Base-by-base conservation (phyloP, 1,140 invertebrate species). In the Drosophila chauvacae region DNA sequence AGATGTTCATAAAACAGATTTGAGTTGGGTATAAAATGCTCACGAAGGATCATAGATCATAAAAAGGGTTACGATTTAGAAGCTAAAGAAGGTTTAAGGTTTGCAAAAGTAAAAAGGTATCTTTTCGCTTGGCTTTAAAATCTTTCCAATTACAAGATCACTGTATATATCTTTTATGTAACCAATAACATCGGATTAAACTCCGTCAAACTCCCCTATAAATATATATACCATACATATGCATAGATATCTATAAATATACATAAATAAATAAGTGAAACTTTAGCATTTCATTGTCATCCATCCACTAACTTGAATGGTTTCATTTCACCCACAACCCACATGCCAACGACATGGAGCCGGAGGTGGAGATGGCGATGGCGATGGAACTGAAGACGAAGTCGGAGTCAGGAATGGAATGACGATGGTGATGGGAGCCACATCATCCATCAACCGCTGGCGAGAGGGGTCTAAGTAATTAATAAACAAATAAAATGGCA, bases 401-500 rank as follows among this genome's bases (percentile, higher is more conserved):
- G 33, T 23, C 20, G 6, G 18, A 33, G 26, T 4, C n/a, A 23
- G 51, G 33, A 37, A 53, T 53, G 39, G 51, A 16, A 55, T 30
- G 30, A 30, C 30, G 30, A 30, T 55, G 53, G 35, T n/a, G 53
- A 56, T 56, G 53, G 50, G 37, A 65, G 68, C 62, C 71, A 55
- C 79, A 75, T 73, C 80, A 80, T 87, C 61, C 80, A 83, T 87
- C 83, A 82, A 86, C 78, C 65, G 78, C 84, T 64, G 77, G 58
- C 41, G 60, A 42, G 57, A 45, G 71, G 53, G 71, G 45, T 26
- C 61, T 59, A 45, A 69, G 75, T 71, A 86, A 86, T 86, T 86
- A 86, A 86, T 86, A 86, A 87, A 65, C 82, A 85, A 86, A 82
- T 88, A 59, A 88, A 87, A 84, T 84, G 85, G 64, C 84, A 87